Conservation (phyloP, 64 coral and sea anemone species). For the Cladopsammia gracilis region DNA sequence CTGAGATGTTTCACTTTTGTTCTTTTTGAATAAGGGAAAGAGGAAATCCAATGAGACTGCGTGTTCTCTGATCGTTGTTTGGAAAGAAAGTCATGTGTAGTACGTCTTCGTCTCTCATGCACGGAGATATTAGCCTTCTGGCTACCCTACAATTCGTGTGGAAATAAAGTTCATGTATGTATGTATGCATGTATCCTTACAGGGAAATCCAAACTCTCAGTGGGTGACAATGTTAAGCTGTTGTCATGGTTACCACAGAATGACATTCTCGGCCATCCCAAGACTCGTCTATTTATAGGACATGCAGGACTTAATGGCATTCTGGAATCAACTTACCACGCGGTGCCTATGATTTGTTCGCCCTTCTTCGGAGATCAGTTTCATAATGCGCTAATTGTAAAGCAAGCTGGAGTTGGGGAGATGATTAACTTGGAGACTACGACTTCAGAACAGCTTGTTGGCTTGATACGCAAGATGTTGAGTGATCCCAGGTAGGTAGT, state of each 20-base stretch:
- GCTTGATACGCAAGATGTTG: constrained; percentile 31
- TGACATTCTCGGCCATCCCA: constrained; percentile 56
- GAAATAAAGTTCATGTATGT: too few relatives aligned
- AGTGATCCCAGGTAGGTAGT: constrained; percentile 1
- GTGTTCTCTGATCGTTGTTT: too few relatives aligned
- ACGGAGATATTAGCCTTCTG: too few relatives aligned
- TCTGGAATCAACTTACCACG: constrained; percentile 46
- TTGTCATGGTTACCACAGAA: constrained; percentile 72
- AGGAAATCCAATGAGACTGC: too few relatives aligned
- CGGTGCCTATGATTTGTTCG: constrained; percentile 63
- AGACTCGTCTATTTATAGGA: constrained; percentile 58
- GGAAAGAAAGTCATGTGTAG: too few relatives aligned
- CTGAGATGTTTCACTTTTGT: neutral
- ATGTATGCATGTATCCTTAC: neutral
- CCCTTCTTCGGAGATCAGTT: constrained; percentile 68
- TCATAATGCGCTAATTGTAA: neutral
- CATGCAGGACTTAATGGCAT: constrained; percentile 64
- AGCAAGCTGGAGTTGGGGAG: constrained; percentile 46
- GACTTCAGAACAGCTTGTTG: constrained; percentile 31
- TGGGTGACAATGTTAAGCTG: constrained; percentile 40
- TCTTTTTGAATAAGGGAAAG: neutral
- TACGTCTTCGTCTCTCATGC: too few relatives aligned
- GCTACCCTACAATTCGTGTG: too few relatives aligned
- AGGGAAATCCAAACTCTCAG: neutral
- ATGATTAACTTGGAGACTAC: neutral